Conservation (phyloP, 23 tunicate genomes). For the Botrylloides violaceus region DNA sequence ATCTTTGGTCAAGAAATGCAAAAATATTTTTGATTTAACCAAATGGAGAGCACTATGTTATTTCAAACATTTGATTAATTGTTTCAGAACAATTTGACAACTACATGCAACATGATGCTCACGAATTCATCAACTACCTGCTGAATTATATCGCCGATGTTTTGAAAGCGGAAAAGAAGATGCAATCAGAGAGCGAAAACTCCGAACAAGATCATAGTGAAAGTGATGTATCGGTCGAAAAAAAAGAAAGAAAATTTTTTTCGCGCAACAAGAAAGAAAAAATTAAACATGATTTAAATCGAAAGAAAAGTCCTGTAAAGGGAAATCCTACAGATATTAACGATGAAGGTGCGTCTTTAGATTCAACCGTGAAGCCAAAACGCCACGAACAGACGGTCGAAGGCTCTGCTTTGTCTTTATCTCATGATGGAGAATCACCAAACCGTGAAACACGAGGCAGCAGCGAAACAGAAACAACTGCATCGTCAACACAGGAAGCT, state of each 20-base stretch:
- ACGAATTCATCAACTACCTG: slow-evolving; percentile 91
- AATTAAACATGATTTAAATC: slow-evolving; percentile 8
- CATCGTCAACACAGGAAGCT: not conserved
- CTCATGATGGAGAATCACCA: slow-evolving; percentile 2
- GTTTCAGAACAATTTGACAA: slow-evolving; percentile 96
- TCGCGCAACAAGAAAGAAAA: slow-evolving; percentile 27
- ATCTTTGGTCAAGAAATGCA: too few relatives aligned
- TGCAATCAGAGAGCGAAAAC: slow-evolving; percentile 29
- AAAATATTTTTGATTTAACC: too few relatives aligned
- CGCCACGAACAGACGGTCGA: not conserved
- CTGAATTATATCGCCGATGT: slow-evolving; percentile 88
- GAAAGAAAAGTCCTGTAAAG: not conserved
- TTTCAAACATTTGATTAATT: not conserved
- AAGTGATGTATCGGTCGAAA: slow-evolving; percentile 4
- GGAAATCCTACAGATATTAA: not conserved
- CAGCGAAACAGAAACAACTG: not conserved
- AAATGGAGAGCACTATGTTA: not conserved
- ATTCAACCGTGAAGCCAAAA: not conserved
- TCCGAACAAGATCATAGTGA: slow-evolving; percentile 10
- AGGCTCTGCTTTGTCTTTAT: slow-evolving; percentile 3
- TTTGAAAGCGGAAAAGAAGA: slow-evolving; percentile 73
- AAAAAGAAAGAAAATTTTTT: slow-evolving; percentile 35
- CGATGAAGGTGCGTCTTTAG: not conserved
- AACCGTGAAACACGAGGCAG: not conserved
- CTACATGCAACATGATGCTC: slow-evolving; percentile 98